Evolutionary conservation across 1,140 invertebrate genomes (phyloP).

Genomic region (Panagrolaimus sp.): DNA sequence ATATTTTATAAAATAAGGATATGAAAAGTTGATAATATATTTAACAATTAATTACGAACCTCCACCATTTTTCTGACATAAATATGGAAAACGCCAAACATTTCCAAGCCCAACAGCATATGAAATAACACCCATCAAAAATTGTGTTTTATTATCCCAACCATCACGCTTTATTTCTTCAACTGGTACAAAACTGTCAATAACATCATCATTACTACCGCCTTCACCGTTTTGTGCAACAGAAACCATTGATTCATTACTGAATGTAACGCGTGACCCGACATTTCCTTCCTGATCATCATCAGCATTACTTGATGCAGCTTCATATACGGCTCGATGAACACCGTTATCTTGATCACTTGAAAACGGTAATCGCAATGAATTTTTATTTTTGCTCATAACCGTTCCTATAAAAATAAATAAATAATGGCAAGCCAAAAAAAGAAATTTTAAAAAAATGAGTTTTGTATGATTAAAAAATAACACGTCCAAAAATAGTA

Average conservation of each 20-base stretch:
- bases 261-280: constrained; percentile 43
- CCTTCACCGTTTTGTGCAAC: constrained; percentile 10
- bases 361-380: not conserved
- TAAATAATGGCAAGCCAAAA: no score
- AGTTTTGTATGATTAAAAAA: no score
- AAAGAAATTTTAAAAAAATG: not conserved
- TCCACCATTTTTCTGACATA: constrained; percentile 62
- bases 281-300: constrained; percentile 32
- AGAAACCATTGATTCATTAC: constrained; percentile 38
- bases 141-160: constrained; percentile 60
- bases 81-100: constrained; percentile 62
- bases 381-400: constrained; percentile 14
- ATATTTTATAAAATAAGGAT: no score
- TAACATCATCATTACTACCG: constrained; percentile 17
- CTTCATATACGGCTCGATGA: constrained; percentile 12
- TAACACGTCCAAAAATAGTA: no score
- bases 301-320: constrained; percentile 19
- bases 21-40: no score
- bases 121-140: constrained; percentile 60
- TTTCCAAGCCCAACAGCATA: constrained; percentile 62
- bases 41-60: constrained; percentile 33
- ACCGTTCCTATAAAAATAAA: not conserved
- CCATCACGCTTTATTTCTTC: constrained; percentile 47
- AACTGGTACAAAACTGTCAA: constrained; percentile 16
- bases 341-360: constrained; percentile 1